Evolutionary conservation across 2,113 vertebrate species (phyloP), one percentile per base, ranked within the genome.

Genomic region (Chlamydotis undulata): DNA sequence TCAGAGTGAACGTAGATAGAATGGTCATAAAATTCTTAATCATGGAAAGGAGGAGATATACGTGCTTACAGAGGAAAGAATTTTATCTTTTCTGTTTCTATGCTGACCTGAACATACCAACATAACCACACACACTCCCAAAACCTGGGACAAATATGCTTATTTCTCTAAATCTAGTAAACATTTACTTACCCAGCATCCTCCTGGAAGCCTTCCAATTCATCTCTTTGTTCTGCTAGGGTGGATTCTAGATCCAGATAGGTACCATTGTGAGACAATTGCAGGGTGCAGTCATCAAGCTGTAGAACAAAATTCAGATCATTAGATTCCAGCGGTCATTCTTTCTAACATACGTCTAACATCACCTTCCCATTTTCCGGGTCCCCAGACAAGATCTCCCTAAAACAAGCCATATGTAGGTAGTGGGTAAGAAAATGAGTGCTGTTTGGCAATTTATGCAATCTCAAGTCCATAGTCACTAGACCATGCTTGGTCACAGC

Each of bases 231-330:
- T 95, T 99, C 99, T 22, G 98, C 99, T 95, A 99, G 95, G 5
- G 99, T 99, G 29, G 99, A 99, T 94, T 99, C 99, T 98, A 99
- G 96, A 98, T 99, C 99, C 98, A 99, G 97, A 97, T 99, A 99
- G 97, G 98, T 98, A 94, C 99, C 99, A 70, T 99, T 99, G 94
- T 99, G 99, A 95, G 99, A 99, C 60, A 99, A 97, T 90, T 99
- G 99, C 65, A 99, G 98, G 13, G 99, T 97, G 83, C 99, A 99
- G 98, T 99, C 99, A 93, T 99, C 99, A n/a, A 99, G 98, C 99
- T 99, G 96, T 64, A 97, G 71, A 90, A 97, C 53, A 95, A 74
- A 85, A 92, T 39, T 49, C 60, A 93, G 73, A 90, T 37, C 7
- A 13, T 87, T 57, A 78, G 75, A 86, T 85, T 76, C 55, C 13